Conservation (phyloP, 1,140 invertebrate genomes). For the Matsumurasca onukii region DNA sequence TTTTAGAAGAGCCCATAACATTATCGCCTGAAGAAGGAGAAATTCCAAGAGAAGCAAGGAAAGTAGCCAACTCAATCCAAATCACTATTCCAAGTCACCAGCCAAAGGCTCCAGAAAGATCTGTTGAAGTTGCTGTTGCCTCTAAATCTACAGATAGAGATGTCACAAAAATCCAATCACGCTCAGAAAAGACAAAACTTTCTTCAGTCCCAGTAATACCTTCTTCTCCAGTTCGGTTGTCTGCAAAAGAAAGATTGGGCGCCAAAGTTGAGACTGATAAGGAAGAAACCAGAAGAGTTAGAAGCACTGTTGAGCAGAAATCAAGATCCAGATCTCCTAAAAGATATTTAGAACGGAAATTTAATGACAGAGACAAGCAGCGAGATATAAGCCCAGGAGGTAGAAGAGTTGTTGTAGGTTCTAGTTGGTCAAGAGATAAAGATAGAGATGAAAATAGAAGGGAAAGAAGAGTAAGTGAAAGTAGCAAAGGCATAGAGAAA, state of each 20-base stretch:
- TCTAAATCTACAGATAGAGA: conserved; percentile 23
- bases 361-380: conserved; percentile 30
- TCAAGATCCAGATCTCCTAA: conserved; percentile 33
- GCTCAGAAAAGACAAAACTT: conserved; percentile 10
- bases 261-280: conserved; percentile 39
- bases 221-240: conserved; percentile 36
- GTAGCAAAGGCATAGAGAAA: conserved; percentile 5
- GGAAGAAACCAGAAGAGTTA: conserved; percentile 22
- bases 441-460: conserved; percentile 28
- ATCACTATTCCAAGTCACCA: conserved; percentile 35
- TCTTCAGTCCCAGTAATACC: conserved; percentile 10
- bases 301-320: conserved; percentile 34
- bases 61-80: conserved; percentile 37
- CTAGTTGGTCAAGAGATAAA: conserved; percentile 27
- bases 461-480: conserved; percentile 16
- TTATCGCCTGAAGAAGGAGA: conserved; percentile 21
- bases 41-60: conserved; percentile 37
- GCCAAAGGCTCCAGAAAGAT: conserved; percentile 22
- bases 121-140: conserved; percentile 15
- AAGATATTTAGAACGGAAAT: conserved; percentile 28
- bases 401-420: conserved; percentile 27
- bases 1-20: neutral
- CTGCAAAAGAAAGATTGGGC: conserved; percentile 43
- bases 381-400: conserved; percentile 20
- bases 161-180: neutral